Conservation (phyloP, 2,797 vertebrate species). For the Mus minutoides region DNA sequence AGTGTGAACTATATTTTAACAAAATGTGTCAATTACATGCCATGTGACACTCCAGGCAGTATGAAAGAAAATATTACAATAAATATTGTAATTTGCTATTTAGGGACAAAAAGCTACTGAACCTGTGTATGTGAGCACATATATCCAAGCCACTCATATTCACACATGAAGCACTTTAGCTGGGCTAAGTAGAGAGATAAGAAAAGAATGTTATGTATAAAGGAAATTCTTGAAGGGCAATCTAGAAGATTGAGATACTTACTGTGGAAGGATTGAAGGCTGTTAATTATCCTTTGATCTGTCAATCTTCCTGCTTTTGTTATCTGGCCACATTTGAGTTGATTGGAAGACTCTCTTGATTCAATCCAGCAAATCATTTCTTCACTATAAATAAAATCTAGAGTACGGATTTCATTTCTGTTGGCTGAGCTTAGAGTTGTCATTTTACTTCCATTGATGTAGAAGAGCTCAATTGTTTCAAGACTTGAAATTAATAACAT, state of each 20-base stretch:
- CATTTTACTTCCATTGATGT: constrained; percentile 93
- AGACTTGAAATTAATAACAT: constrained; percentile 92
- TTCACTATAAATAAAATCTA: constrained; percentile 93
- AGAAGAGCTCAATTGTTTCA: constrained; percentile 90
- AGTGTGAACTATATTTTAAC: not conserved
- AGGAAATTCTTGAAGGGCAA: not conserved
- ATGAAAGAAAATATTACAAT: constrained; percentile 1
- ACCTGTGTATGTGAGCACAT: not conserved
- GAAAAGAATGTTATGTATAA: not conserved
- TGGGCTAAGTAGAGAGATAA: not conserved
- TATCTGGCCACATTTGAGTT: constrained; percentile 92
- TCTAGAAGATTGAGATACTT: constrained; percentile 78
- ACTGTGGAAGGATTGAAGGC: constrained; percentile 93
- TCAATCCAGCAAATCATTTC: constrained; percentile 94
- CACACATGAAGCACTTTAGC: not conserved
- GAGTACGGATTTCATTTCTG: constrained; percentile 90
- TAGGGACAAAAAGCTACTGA: not conserved
- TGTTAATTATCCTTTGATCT: constrained; percentile 91
- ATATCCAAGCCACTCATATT: not conserved
- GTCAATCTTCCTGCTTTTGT: constrained; percentile 89
- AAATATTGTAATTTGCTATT: not conserved
- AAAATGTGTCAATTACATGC: not conserved
- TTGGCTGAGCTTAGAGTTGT: constrained; percentile 88
- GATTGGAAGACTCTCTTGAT: constrained; percentile 90
- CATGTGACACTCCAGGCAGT: not conserved